phyloP scores from a whole-genome alignment of 2,888 invertebrate species.

The Amiota minor region DNA sequence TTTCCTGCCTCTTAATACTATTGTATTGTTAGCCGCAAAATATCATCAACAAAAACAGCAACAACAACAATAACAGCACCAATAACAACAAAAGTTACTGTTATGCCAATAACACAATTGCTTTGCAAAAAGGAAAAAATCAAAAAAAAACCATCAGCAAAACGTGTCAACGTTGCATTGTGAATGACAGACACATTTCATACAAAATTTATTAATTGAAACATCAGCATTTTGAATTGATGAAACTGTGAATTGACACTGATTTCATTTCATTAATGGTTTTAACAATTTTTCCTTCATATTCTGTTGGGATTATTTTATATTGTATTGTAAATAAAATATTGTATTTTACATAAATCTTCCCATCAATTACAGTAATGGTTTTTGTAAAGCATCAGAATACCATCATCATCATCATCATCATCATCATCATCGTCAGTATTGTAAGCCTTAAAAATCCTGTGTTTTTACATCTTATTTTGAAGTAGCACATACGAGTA shows the following conservation, averaged over 20 bases:
- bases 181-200: conserved; percentile 53
- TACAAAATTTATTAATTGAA: conserved; percentile 51
- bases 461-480: no score
- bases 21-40: neutral
- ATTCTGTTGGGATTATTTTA: neutral
- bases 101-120: neutral
- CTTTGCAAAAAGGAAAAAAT: neutral
- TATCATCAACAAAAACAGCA: neutral
- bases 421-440: no score
- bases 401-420: no score
- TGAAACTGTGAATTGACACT: conserved; percentile 33
- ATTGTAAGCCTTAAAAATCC: no score
- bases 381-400: no score
- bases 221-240: conserved; percentile 40
- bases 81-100: neutral
- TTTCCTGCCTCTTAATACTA: neutral
- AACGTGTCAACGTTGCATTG: conserved; percentile 19
- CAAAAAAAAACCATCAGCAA: neutral
- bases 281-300: neutral
- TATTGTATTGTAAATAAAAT: no score
- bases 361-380: no score
- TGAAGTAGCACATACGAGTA: no score
- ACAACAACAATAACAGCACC: neutral
- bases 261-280: conserved; percentile 24
- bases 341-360: no score